Evolutionary conservation across 2,113 vertebrate genomes (phyloP).

Genomic region (Protomyctophum bolini): DNA sequence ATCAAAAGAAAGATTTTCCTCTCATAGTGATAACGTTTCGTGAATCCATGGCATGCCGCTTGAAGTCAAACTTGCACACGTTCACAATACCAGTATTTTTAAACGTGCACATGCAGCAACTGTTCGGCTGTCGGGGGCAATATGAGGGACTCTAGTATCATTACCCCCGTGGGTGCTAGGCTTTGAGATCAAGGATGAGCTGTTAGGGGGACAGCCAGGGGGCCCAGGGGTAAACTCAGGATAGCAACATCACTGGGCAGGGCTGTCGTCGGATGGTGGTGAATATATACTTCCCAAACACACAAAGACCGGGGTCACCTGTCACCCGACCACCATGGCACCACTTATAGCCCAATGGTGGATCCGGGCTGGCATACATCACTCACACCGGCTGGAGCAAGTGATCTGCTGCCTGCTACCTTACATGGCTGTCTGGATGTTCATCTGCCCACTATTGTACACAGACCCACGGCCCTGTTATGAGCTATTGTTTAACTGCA

Average conservation of each 20-base stretch:
- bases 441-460: slow-evolving; percentile 62
- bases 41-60: neutral
- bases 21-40: too few relatives aligned
- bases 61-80: slow-evolving; percentile 11
- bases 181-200: slow-evolving; percentile 52
- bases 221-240: slow-evolving; percentile 22
- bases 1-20: too few relatives aligned
- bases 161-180: neutral
- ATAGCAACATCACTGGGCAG: slow-evolving; percentile 30
- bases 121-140: slow-evolving; percentile 25
- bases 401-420: slow-evolving; percentile 63
- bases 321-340: slow-evolving; percentile 34
- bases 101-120: slow-evolving; percentile 36
- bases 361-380: slow-evolving; percentile 49
- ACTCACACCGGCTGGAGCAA: slow-evolving; percentile 50
- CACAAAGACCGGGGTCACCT: slow-evolving; percentile 55
- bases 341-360: slow-evolving; percentile 13
- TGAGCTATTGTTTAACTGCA: slow-evolving; percentile 69
- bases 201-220: neutral
- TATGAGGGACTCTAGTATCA: neutral
- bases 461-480: slow-evolving; percentile 63
- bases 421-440: slow-evolving; percentile 72
- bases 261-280: slow-evolving; percentile 19
- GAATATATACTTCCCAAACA: slow-evolving; percentile 13
- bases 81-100: neutral